Base-by-base conservation (phyloP, 2,113 vertebrate species). In the Psettodes erumei region DNA sequence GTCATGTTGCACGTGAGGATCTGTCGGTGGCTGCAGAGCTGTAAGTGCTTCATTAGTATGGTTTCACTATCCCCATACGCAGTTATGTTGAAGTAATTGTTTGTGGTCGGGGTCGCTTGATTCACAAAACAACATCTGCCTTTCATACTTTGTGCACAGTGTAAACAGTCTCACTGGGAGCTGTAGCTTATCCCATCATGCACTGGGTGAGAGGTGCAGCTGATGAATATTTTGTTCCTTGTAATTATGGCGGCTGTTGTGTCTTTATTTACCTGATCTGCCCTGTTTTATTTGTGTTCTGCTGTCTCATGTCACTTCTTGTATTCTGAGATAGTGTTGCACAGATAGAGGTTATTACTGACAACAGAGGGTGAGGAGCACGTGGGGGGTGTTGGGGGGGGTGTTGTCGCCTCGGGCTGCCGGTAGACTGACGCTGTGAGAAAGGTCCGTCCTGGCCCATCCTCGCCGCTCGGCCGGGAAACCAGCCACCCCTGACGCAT, bases 401-500 rank as follows among this genome's bases (percentile, higher is more conserved):
- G 67, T 37, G 77, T 33, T 84, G 86, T 90, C 83, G 89, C 92
- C 88, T 61, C 18, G 38, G 86, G 92, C 85, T 16, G 59, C 18
- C 47, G 69, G 72, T 70, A 74, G 86, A 77, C 79, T 7, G 75
- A 71, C 12, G 65, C 76, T 65, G 71, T 30, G 16, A 79, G 61
- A 73, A 71, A 75, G 65, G 50, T 71, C 71, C 21, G 65, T 81
- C 73, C 68, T 77, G n/a, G 69, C 78, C 74, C 80, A 50, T 81
- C 74, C 47, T 77, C 56, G 10, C 45, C 13, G 73, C 64, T 55
- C 1, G 75, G 77, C 82, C 47, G 61, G 72, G 84, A 75, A 90
- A 84, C 33, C 87, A 83, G 61, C 72, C 88, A 89, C 88, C 89
- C 88, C 83, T 85, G 90, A 92, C 84, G 66, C 85, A 89, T 93